phyloP scores from a whole-genome alignment of 2,113 vertebrate species.

The Stomatorhinus ivindoensis region DNA sequence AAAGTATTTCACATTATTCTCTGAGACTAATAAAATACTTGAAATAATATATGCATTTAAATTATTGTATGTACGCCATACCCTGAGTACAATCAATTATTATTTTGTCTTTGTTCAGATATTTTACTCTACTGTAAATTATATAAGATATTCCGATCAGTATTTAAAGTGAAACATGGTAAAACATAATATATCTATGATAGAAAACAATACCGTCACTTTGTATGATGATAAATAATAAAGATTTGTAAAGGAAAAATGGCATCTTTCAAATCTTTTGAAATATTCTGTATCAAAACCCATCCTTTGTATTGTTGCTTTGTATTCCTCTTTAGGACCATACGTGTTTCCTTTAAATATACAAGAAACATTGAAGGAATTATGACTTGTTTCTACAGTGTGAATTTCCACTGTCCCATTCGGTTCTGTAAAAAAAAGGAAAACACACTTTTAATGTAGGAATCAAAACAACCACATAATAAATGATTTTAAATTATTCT shows the following conservation, averaged over 20 bases:
- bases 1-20: not conserved
- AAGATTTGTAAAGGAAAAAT: constrained; percentile 43
- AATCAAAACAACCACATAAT: not conserved
- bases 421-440: not conserved
- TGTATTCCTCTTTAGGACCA: accelerated
- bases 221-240: constrained; percentile 54
- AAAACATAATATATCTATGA: not conserved
- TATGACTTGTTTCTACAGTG: not conserved
- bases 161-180: not conserved
- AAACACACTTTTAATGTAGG: not conserved
- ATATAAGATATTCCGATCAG: not conserved
- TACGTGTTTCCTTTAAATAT: accelerated
- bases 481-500: not conserved
- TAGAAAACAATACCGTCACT: constrained; percentile 52
- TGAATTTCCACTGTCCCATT: accelerated
- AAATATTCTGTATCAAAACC: not conserved
- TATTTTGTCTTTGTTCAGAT: not conserved
- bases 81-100: not conserved
- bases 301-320: accelerated
- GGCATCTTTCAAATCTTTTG: accelerated
- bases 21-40: not conserved
- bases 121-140: not conserved
- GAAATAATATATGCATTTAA: not conserved
- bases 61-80: not conserved
- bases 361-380: constrained; percentile 26